Conservation (phyloP, 2,888 invertebrate species). For the Tetranychus piercei region DNA sequence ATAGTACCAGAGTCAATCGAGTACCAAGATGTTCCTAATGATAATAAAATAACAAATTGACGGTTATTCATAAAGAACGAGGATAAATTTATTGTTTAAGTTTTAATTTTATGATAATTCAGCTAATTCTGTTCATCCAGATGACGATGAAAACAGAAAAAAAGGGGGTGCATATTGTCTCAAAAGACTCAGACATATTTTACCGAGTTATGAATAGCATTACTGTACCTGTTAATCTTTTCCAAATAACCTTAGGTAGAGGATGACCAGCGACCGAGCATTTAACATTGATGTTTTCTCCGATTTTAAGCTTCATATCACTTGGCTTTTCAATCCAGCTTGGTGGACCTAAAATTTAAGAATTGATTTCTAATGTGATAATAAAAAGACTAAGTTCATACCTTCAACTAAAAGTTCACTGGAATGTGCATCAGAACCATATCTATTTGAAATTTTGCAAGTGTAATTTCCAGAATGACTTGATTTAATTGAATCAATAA, state of each 20-base stretch:
- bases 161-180: no score
- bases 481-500: slow-evolving; percentile 18
- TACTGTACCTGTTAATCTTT: not conserved
- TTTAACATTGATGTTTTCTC: not conserved
- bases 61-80: no score
- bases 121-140: no score
- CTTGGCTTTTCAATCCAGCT: not conserved
- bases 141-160: no score
- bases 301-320: not conserved
- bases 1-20: no score
- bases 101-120: no score
- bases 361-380: not conserved
- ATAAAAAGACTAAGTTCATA: not conserved
- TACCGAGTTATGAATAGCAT: no score
- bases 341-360: not conserved
- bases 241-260: not conserved
- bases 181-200: no score
- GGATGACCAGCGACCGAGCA: not conserved
- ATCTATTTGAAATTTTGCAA: slow-evolving; percentile 22
- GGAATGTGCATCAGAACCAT: not conserved
- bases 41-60: not conserved
- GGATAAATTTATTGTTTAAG: no score
- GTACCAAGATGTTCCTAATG: not conserved
- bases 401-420: not conserved
- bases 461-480: slow-evolving; percentile 27